Base-by-base conservation (phyloP, 2,113 vertebrate species). In the Nothobranchius kuhntae region DNA sequence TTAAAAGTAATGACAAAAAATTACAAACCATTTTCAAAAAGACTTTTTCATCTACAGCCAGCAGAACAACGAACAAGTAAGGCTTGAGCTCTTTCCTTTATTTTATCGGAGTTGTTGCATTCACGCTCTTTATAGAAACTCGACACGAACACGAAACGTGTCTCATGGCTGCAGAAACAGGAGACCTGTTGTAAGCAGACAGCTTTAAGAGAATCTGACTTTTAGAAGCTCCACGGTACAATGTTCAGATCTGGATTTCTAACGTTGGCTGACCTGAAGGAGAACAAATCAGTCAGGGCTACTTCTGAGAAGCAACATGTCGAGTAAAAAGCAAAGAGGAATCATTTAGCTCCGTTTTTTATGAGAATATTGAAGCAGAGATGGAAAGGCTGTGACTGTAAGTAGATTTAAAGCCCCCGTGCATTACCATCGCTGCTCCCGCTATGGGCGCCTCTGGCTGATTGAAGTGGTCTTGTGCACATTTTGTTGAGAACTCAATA, bases 21-120 rank as follows among this genome's bases (percentile, higher is more conserved):
- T 9, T 48, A 40, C 11, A 15, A 30, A 42, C 40, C 3, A 15
- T 75, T 46, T 52, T 24, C 30, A 35, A 30, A 54, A 75, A 75
- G 53, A 30, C 26, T 56, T 47, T 11, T 62, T 35, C 14, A 36
- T 14, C 56, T 24, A 40, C 63, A 40, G 56, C 14, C 14, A 21
- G 55, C 10, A 6, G 15, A 17, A 2, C 21, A 62, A 73, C 36
- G 14, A 70, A 73, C 54, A 83, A 71, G 84, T 84, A 80, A 87
- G 84, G 15, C 61, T 69, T 80, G 73, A 76, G 7, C 38, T 9
- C 38, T 7, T 7, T 40, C 6, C 38, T 40, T 40, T 9, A 40
- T 40, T 40, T 40, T 40, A 40, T 40, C 4, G 7, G 7, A 2
- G 9, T 40, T 40, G 2, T 40, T 1, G 7, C 7, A 30, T 30